phyloP scores from a whole-genome alignment of 2,797 vertebrate genomes.

The Diglossa cyanea region DNA sequence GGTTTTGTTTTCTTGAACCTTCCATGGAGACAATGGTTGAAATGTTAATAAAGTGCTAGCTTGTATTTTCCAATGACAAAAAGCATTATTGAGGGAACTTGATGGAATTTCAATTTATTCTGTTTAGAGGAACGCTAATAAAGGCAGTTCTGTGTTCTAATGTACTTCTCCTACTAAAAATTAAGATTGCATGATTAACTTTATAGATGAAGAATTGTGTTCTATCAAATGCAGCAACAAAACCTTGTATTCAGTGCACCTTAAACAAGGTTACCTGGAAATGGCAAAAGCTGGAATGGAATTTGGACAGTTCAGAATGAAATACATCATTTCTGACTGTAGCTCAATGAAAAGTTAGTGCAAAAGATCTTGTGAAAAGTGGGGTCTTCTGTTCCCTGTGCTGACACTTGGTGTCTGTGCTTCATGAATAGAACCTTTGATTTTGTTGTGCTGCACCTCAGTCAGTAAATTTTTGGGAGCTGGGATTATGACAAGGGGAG shows the following conservation, averaged over 20 bases:
- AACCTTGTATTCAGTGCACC: neutral
- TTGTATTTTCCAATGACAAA: conserved; percentile 46
- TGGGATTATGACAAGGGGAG: neutral
- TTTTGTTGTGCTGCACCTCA: neutral
- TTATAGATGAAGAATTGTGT: neutral
- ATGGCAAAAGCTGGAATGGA: neutral
- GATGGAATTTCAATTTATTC: conserved; percentile 30
- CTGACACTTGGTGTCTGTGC: neutral
- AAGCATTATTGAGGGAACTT: neutral
- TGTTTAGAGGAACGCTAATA: conserved; percentile 5
- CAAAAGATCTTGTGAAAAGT: neutral
- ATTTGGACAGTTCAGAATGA: neutral
- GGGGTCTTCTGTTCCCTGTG: neutral
- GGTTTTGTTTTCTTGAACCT: conserved; percentile 14
- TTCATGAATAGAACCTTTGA: neutral
- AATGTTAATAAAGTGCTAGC: conserved; percentile 45
- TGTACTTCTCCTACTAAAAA: conserved; percentile 9
- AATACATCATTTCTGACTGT: neutral
- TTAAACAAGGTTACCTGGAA: neutral
- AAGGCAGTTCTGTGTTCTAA: conserved; percentile 5
- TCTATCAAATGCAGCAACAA: neutral
- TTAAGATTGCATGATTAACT: conserved; percentile 9
- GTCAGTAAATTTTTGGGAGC: neutral
- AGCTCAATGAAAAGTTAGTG: neutral
- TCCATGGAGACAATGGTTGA: conserved; percentile 28